Conservation (phyloP, 2,113 vertebrate genomes). For the Gambusia holbrooki region DNA sequence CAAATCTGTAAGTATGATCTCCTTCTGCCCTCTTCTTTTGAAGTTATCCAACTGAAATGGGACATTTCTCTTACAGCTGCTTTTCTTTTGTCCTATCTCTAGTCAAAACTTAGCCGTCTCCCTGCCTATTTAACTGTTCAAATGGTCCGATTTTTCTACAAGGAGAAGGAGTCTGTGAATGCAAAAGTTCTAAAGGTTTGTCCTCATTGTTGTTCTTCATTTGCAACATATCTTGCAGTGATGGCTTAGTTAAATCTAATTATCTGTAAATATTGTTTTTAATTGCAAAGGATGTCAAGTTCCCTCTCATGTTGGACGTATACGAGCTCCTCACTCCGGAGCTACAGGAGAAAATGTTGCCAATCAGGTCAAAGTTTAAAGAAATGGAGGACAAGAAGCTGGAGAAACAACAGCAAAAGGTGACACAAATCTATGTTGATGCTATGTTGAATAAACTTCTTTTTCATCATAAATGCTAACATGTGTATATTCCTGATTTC, state of each 20-base stretch:
- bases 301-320: slow-evolving; percentile 98
- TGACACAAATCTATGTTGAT: slow-evolving; percentile 43
- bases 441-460: not conserved
- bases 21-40: not conserved
- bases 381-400: slow-evolving; percentile 94
- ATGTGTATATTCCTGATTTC: not conserved
- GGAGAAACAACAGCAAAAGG: slow-evolving; percentile 88
- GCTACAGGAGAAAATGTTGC: slow-evolving; percentile 94
- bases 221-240: not conserved
- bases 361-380: slow-evolving; percentile 94
- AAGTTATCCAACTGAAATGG: not conserved
- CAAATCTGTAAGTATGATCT: slow-evolving; percentile 89
- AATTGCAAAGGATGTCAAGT: slow-evolving; percentile 91
- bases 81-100: slow-evolving; percentile 3
- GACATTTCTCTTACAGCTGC: not conserved
- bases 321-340: slow-evolving; percentile 93
- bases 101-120: slow-evolving; percentile 96
- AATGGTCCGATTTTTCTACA: slow-evolving; percentile 99
- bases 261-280: not conserved
- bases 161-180: slow-evolving; percentile 99
- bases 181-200: slow-evolving; percentile 98
- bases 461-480: not conserved
- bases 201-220: not conserved
- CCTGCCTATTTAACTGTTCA: slow-evolving; percentile 97
- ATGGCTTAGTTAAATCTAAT: not conserved